phyloP scores from a whole-genome alignment of 2,113 vertebrate genomes.

The Glaucidium brasilianum region DNA sequence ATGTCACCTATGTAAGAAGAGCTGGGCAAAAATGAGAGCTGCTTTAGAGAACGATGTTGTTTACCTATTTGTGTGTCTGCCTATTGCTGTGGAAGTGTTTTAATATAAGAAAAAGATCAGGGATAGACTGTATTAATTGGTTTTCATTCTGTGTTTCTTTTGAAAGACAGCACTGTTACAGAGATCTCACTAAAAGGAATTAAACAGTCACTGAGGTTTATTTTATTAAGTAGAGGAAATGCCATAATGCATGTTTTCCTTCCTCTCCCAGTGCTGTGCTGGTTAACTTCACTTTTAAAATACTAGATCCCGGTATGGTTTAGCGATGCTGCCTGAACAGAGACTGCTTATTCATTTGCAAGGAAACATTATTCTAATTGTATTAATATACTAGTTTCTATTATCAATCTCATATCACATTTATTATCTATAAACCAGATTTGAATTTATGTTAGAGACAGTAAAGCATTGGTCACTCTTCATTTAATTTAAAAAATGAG shows the following conservation, averaged over 20 bases:
- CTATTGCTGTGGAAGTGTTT: not conserved
- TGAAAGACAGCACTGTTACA: not conserved
- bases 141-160: not conserved
- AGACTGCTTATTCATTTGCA: not conserved
- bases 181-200: not conserved
- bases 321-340: not conserved
- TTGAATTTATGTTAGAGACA: not conserved
- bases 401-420: not conserved
- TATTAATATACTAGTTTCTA: not conserved
- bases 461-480: not conserved
- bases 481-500: not conserved
- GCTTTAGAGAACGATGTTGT: not conserved
- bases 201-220: not conserved
- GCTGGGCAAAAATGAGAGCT: not conserved
- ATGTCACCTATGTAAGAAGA: not conserved
- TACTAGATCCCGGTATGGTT: not conserved
- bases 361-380: not conserved
- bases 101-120: not conserved
- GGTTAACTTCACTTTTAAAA: not conserved
- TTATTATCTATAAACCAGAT: not conserved
- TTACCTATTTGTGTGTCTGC: not conserved
- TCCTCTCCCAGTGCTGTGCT: not conserved
- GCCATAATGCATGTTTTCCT: not conserved
- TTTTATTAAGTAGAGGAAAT: not conserved
- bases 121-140: not conserved